These are phyloP conservation scores for Porites australiensis DNA, from an alignment of 64 coral and sea anemone genomes.

Conservation along the genomic window DNA sequence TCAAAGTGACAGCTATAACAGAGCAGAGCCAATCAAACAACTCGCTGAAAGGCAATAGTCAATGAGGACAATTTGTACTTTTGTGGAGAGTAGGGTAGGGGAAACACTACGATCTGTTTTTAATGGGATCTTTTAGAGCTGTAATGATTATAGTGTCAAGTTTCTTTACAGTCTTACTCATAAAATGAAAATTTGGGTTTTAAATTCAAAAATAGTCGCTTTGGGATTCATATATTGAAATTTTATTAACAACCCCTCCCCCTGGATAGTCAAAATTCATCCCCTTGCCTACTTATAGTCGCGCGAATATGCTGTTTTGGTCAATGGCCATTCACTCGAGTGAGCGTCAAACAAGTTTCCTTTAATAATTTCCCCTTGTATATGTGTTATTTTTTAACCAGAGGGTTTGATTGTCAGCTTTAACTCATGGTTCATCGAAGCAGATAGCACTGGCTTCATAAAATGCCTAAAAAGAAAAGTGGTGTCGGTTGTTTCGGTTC, in stretches of 20 bases:
- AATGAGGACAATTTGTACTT: neutral
- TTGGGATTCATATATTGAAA: neutral
- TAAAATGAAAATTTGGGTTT: neutral
- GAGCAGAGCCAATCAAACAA: neutral
- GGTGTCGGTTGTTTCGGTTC: conserved; percentile 89
- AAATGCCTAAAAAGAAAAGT: conserved; percentile 85
- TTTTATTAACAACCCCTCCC: neutral
- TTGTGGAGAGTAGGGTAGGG: neutral
- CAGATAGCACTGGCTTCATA: conserved; percentile 46
- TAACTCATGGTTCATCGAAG: conserved; percentile 20
- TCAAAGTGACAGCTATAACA: neutral
- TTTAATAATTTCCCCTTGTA: neutral
- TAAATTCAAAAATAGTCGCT: neutral
- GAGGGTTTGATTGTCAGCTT: neutral
- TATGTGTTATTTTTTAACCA: neutral
- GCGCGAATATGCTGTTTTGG: conserved; percentile 7
- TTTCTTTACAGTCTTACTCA: neutral
- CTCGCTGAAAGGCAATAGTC: neutral
- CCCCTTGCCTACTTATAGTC: neutral
- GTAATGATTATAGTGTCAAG: neutral
- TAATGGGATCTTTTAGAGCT: neutral
- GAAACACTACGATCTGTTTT: too few relatives aligned
- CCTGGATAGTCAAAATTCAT: neutral
- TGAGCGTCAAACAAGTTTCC: neutral
- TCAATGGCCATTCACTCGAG: neutral